phyloP scores from a whole-genome alignment of 2,113 vertebrate species.

The Pogona vitticeps region DNA sequence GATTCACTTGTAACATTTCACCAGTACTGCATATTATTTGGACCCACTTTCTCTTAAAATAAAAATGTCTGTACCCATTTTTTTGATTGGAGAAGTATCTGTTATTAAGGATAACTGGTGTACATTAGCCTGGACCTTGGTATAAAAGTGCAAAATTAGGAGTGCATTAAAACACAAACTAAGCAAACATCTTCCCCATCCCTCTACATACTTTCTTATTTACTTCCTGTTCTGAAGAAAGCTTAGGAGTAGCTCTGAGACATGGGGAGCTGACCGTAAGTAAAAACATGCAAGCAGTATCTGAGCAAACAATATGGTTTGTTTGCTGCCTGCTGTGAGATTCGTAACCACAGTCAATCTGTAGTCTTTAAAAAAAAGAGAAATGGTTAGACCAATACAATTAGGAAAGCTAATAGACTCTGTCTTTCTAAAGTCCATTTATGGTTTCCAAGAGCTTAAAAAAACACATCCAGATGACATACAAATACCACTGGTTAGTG shows the following conservation, averaged over 20 bases:
- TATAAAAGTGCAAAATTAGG: too few relatives aligned
- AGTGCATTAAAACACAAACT: not conserved
- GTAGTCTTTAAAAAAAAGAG: conserved; percentile 5
- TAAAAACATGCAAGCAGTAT: not conserved
- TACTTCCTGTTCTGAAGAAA: not conserved
- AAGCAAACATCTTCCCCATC: not conserved
- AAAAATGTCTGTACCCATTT: not conserved
- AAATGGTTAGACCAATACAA: conserved; percentile 20
- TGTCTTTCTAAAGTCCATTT: not conserved
- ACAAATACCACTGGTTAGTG: too few relatives aligned
- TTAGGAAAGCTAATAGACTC: not conserved
- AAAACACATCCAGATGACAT: too few relatives aligned
- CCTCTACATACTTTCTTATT: not conserved
- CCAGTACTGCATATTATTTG: too few relatives aligned
- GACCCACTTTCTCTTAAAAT: not conserved
- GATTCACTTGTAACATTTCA: too few relatives aligned
- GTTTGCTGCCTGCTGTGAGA: not conserved
- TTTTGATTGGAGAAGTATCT: not conserved
- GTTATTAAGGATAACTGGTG: too few relatives aligned
- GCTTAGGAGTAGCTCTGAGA: not conserved
- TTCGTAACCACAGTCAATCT: not conserved
- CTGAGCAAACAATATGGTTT: not conserved
- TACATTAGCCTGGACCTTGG: not conserved
- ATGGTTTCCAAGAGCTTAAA: conserved; percentile 39
- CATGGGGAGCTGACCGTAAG: not conserved